A percentile compares a stretch with the other conserved stretches of the same genome.
phyloP scores from a whole-genome alignment of 2,113 vertebrate species.

The Prionailurus bengalensis region DNA sequence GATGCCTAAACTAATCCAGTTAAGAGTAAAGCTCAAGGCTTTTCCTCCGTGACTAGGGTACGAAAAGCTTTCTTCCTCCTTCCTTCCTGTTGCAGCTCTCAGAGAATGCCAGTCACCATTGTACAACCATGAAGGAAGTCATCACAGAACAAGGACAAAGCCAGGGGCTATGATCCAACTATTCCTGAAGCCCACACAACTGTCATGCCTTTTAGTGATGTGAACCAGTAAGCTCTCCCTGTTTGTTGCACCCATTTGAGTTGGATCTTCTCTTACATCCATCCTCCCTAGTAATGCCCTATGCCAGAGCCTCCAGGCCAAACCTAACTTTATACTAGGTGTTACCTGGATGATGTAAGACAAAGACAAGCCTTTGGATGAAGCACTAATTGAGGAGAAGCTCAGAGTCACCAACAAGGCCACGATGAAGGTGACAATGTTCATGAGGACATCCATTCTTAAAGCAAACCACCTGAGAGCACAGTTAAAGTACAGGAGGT shows the following conservation, averaged over 20 bases:
- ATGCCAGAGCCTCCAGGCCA: background rate
- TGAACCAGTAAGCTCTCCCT: background rate
- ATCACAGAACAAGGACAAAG: background rate
- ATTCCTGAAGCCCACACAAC: background rate
- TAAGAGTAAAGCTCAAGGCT: background rate
- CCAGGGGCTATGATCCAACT: background rate
- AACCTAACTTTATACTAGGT: background rate
- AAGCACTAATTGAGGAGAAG: conserved; percentile 77
- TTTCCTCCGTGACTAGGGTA: background rate
- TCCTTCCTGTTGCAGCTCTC: background rate
- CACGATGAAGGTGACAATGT: conserved; percentile 83
- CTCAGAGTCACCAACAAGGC: conserved; percentile 88
- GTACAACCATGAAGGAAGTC: background rate
- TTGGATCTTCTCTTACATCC: background rate
- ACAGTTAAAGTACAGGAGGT: conserved; percentile 88
- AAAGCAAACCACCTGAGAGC: conserved; percentile 90
- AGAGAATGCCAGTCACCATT: background rate
- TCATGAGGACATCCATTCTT: conserved; percentile 87
- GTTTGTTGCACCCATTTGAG: background rate
- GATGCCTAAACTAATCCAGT: background rate
- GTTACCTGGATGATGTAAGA: conserved; percentile 91
- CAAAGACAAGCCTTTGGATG: conserved; percentile 90
- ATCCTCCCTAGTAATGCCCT: background rate
- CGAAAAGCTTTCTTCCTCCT: background rate
- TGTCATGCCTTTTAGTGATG: rapidly evolving